Evolutionary conservation across 1,140 invertebrate species (phyloP), one percentile per base, ranked within the genome.

Genomic region (Apolygus lucorum): DNA sequence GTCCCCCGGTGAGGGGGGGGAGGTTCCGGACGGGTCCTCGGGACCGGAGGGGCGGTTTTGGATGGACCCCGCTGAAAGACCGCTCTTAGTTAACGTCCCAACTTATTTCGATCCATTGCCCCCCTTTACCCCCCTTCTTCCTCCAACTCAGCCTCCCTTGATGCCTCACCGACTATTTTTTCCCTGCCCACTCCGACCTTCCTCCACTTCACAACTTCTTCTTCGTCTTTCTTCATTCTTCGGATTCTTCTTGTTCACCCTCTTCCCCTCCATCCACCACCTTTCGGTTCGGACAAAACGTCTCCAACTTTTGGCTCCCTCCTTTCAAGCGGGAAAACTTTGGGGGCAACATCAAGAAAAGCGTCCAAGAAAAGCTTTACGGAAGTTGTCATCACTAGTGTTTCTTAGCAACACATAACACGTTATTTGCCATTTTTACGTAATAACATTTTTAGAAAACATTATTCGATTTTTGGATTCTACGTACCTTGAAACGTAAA

Each of bases 91-190:
- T 59, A 59, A 59, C 11, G 54, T 59, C 54, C 54, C 22, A 59
- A 59, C 22, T 59, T 59, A 59, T 59, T 59, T 59, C 54, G 54
- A 59, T 59, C 54, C 54, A 59, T 59, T 67, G 28, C 34, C 34
- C 26, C 28, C 34, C 28, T 28, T 64, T 27, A n/a, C 28, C 28
- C 22, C 28, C n/a, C 22, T 26, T 24, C n/a, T 26, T 22, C 63
- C 28, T 24, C 28, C 22, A 28, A 17, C 22, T 22, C 28, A 22
- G 24, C 21, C 22, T 14, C 28, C 21, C 22, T 27, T 67, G 2
- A 27, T 64, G n/a, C 63, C 34, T 67, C 27, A 25, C 13, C 34
- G 1, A 67, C 27, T 67, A 21, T 67, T 42, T 67, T 42, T 67
- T 67, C 26, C 27, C n/a, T 42, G n/a, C 1, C 65, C 29, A n/a